A percentile compares a stretch with the other conserved stretches of the same genome.
Conservation (phyloP, 2,797 vertebrate species). For the Halcyon leucocephala region DNA sequence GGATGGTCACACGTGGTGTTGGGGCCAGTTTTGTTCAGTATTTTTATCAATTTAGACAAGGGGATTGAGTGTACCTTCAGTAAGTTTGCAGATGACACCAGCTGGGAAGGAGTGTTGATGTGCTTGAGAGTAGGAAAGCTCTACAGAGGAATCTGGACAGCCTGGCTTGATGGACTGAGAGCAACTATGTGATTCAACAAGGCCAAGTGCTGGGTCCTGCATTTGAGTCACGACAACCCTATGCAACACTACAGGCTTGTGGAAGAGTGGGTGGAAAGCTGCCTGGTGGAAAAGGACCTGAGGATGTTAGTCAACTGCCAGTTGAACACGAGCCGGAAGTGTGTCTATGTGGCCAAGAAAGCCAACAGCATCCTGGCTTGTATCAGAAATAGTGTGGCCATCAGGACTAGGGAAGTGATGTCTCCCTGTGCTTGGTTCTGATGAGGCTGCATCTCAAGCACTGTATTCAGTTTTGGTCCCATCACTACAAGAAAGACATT, state of each 20-base stretch:
- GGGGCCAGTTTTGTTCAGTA: neutral
- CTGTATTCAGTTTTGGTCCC: neutral
- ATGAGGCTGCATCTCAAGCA: neutral
- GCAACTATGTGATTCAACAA: neutral
- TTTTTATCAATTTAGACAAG: neutral
- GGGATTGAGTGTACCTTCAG: neutral
- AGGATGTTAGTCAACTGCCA: accelerated
- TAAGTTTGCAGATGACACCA: neutral
- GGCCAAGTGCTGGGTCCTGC: neutral
- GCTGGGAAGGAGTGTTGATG: neutral
- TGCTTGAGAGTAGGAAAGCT: neutral
- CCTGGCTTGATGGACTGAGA: accelerated
- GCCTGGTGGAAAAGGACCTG: neutral
- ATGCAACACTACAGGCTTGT: neutral
- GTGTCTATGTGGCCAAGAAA: neutral
- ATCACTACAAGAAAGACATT: neutral
- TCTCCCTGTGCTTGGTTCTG: neutral
- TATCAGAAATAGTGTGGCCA: neutral
- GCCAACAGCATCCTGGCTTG: neutral
- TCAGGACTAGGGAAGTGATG: neutral
- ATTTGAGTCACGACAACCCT: neutral
- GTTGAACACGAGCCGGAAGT: neutral
- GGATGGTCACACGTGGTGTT: neutral
- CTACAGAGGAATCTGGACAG: neutral
- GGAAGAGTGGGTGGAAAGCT: neutral